Evolutionary conservation across 2,888 invertebrate species (phyloP), one percentile per base, ranked within the genome.

Genomic region (Trachelus troglodyta): DNA sequence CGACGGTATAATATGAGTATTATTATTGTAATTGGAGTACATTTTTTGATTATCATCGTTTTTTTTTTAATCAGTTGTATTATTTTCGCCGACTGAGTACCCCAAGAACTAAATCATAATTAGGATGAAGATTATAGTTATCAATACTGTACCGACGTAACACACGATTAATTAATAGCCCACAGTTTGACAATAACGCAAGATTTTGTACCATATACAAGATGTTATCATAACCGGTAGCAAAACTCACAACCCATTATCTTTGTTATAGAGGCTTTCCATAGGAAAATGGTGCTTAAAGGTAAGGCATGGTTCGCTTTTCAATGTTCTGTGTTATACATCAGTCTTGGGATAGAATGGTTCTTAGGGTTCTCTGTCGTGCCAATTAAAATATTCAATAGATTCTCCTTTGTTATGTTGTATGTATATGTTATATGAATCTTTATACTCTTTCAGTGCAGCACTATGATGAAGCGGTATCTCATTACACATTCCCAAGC

Each of bases 221-320:
- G 40, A 40, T 23, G 0, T 23, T 40, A 40, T 40, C 40, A 40
- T 40, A 40, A 23, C 6, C 40, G 40, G 6, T 40, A 40, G 23
- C 40, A 40, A 74, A 76, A 79, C 79, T 71, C 75, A 75, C 83
- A 83, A 82, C 87, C 87, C 90, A 90, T 92, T 92, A 90, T 91
- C 91, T 90, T 90, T 92, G 91, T 93, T 94, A 91, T 94, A 94
- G 94, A 93, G 93, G 92, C 93, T 93, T 93, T 92, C 93, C 90
- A 92, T 93, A 91, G 93, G 94, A 90, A 94, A 94, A 92, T 93
- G 93, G 92, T 93, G 93, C 93, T 92, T 93, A 87, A 94, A 94
- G 94, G 94, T 94, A 94, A 94, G 89, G 90, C 87, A 89, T 86
- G 84, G 81, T 85, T 83, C 84, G 76, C 75, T 77, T 76, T 79